Evolutionary conservation across 2,888 invertebrate species (phyloP).

Genomic region (Leucania comma): DNA sequence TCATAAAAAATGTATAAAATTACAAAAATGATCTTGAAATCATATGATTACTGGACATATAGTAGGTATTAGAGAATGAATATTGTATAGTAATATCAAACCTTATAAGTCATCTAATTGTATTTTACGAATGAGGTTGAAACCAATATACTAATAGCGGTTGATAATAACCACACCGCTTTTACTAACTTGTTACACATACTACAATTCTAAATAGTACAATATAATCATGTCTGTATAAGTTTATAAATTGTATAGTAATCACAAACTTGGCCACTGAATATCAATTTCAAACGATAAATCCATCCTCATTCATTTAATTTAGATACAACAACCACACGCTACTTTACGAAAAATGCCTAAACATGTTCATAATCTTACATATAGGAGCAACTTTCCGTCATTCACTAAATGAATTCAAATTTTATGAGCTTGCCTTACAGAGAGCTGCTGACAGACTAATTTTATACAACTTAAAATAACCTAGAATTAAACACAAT

Average conservation of each 20-base stretch:
- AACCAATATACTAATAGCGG: conserved; percentile 79
- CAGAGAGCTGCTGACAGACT: conserved; percentile 84
- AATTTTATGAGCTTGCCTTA: conserved; percentile 77
- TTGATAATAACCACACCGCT: conserved; percentile 72
- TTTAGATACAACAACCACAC: conserved; percentile 66
- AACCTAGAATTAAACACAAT: conserved; percentile 78
- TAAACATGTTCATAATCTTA: conserved; percentile 56
- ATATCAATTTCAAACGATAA: conserved; percentile 72
- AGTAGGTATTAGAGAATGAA: conserved; percentile 78
- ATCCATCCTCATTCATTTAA: conserved; percentile 64
- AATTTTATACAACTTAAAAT: conserved; percentile 88
- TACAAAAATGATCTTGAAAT: conserved; percentile 88
- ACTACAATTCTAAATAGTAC: conserved; percentile 86
- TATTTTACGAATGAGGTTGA: conserved; percentile 82
- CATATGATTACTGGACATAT: conserved; percentile 81
- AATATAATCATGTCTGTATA: conserved; percentile 87
- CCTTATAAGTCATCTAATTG: conserved; percentile 80
- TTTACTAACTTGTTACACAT: conserved; percentile 83
- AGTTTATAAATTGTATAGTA: conserved; percentile 88
- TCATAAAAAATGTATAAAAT: conserved; percentile 90
- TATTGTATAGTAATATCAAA: conserved; percentile 88
- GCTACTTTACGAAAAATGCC: conserved; percentile 58
- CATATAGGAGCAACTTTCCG: conserved; percentile 52
- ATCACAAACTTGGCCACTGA: conserved; percentile 88
- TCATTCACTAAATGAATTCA: conserved; percentile 57